phyloP scores from a whole-genome alignment of 1,140 invertebrate genomes.

The Lepidurus apus region DNA sequence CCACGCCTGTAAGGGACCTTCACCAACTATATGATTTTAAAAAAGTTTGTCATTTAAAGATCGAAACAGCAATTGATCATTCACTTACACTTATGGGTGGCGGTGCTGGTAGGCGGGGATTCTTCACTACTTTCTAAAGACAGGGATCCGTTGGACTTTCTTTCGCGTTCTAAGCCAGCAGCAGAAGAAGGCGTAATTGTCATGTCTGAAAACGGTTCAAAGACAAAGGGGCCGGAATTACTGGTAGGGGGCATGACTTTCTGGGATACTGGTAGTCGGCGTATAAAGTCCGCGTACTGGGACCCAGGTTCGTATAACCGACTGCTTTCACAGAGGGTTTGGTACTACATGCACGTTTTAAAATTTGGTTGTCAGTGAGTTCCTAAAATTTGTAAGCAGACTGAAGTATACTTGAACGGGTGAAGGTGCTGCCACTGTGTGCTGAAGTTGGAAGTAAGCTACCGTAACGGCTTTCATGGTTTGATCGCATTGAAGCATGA shows the following conservation, averaged over 20 bases:
- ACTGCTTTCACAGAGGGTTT: slow-evolving; percentile 51
- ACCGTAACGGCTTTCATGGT: slow-evolving; percentile 52
- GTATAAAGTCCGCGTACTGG: slow-evolving; percentile 52
- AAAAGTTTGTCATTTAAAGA: slow-evolving; percentile 23
- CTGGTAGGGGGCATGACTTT: slow-evolving; percentile 31
- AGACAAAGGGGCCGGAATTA: slow-evolving; percentile 45
- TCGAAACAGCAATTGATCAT: neutral
- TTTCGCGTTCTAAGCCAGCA: slow-evolving; percentile 35
- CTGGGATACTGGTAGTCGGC: slow-evolving; percentile 43
- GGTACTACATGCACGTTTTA: slow-evolving; percentile 45
- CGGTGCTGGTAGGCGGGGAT: neutral
- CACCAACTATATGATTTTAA: slow-evolving; percentile 27
- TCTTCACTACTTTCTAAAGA: slow-evolving; percentile 36
- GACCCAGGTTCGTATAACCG: slow-evolving; percentile 51
- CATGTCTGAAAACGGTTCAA: slow-evolving; percentile 46
- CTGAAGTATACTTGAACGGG: slow-evolving; percentile 47
- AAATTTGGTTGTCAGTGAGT: slow-evolving; percentile 5
- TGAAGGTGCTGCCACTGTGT: slow-evolving; percentile 48
- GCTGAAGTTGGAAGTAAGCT: slow-evolving; percentile 53
- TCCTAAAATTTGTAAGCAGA: neutral
- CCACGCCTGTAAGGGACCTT: slow-evolving; percentile 38
- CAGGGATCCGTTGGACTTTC: slow-evolving; percentile 36
- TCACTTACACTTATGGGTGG: neutral
- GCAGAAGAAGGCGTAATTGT: slow-evolving; percentile 26
- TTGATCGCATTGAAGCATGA: slow-evolving; percentile 51